Evolutionary conservation across 2,113 vertebrate genomes (phyloP).

Genomic region (Aix galericulata): DNA sequence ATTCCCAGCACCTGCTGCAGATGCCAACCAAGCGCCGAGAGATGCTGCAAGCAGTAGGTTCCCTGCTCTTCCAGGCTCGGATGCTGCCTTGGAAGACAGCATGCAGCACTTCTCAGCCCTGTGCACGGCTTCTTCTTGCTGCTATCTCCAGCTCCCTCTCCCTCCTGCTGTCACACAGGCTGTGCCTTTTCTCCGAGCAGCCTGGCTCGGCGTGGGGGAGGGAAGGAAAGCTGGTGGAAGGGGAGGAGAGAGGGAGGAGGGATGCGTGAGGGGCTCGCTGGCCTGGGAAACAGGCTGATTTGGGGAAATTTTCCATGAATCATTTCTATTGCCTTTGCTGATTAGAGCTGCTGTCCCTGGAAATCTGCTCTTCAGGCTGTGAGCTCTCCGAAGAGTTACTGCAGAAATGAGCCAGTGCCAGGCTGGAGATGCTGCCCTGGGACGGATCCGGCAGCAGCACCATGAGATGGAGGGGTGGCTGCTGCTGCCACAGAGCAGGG

Average conservation of each 20-base stretch:
- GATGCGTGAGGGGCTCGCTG: background rate
- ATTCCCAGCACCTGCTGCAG: background rate
- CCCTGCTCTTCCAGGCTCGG: background rate
- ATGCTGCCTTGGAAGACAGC: background rate
- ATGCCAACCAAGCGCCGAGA: background rate
- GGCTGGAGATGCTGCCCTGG: slow-evolving; percentile 19
- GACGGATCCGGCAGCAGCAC: background rate
- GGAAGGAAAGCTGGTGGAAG: slow-evolving; percentile 30
- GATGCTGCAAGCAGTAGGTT: background rate
- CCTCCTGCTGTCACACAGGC: slow-evolving; percentile 56
- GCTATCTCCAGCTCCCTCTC: slow-evolving; percentile 2
- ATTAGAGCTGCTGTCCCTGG: background rate
- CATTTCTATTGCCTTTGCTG: background rate
- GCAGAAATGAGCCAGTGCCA: background rate
- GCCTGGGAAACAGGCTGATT: slow-evolving; percentile 42
- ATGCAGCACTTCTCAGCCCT: background rate
- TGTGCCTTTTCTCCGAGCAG: slow-evolving; percentile 53
- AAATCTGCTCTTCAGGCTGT: background rate
- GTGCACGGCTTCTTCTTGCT: background rate
- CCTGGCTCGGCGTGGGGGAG: slow-evolving; percentile 28
- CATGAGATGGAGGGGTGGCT: background rate
- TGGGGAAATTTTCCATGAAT: slow-evolving; percentile 20
- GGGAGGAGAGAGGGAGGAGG: slow-evolving; percentile 7
- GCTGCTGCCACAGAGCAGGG: background rate
- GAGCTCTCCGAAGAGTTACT: background rate